These are phyloP conservation scores for Ascidia mentula DNA, from an alignment of 23 tunicate species.

Conservation along the genomic window DNA sequence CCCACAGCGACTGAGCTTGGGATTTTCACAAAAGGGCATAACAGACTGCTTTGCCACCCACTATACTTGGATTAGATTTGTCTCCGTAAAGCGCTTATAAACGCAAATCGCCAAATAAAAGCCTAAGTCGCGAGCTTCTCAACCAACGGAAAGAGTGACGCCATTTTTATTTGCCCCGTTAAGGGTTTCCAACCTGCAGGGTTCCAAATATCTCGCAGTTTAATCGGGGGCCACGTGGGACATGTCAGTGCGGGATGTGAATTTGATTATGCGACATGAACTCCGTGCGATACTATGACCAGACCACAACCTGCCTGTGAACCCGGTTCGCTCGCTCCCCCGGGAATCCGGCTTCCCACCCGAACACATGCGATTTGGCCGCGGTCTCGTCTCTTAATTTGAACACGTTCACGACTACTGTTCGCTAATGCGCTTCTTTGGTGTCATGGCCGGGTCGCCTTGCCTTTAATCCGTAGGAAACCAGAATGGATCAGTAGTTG, in stretches of 20 bases:
- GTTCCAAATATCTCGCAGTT: too few species aligned
- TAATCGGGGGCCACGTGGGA: not conserved
- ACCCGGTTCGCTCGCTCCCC: not conserved
- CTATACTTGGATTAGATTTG: not conserved
- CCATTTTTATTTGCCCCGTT: too few species aligned
- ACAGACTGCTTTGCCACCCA: not conserved
- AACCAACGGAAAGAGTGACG: too few species aligned
- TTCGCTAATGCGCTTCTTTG: not conserved
- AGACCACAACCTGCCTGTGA: not conserved
- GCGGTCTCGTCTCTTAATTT: not conserved
- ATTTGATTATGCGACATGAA: constrained; percentile 4
- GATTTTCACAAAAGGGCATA: not conserved
- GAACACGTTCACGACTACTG: not conserved
- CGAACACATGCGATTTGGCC: constrained; percentile 3
- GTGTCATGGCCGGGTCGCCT: constrained; percentile 1
- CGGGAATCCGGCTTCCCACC: constrained; percentile 5
- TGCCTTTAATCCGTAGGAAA: not conserved
- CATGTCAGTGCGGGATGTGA: constrained; percentile 4
- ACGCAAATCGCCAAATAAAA: too few species aligned
- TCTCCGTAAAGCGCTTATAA: too few species aligned
- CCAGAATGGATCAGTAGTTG: not conserved
- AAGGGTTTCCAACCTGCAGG: too few species aligned
- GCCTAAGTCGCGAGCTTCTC: too few species aligned
- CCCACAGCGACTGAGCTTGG: not conserved
- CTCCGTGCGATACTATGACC: not conserved